Conservation (phyloP, 2,113 vertebrate genomes). For the Sander vitreus region DNA sequence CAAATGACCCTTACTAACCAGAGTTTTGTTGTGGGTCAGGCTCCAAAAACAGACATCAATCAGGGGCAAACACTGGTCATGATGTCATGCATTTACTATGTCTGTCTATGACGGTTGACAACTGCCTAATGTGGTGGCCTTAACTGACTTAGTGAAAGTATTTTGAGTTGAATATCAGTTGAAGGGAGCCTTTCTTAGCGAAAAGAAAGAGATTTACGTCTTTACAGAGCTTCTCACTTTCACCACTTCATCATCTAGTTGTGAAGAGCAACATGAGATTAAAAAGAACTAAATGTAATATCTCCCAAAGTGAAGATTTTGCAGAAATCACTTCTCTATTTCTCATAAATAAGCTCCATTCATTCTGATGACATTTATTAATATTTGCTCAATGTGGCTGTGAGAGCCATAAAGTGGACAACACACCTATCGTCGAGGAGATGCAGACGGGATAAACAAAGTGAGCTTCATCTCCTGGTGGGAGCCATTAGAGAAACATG, state of each 20-base stretch:
- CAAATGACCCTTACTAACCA: conserved; percentile 19
- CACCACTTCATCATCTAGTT: not conserved
- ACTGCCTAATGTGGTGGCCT: not conserved
- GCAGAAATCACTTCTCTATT: conserved; percentile 1
- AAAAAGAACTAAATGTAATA: conserved; percentile 17
- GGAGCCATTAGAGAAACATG: conserved; percentile 48
- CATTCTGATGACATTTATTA: conserved; percentile 31
- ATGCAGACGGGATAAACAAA: conserved; percentile 53
- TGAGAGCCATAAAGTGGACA: conserved; percentile 28
- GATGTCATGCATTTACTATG: conserved; percentile 49
- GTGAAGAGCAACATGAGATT: conserved; percentile 7
- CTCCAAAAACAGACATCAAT: conserved; percentile 53
- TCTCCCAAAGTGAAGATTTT: not conserved
- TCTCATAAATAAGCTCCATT: conserved; percentile 23
- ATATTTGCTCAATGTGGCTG: conserved; percentile 30
- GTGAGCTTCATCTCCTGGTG: conserved; percentile 44
- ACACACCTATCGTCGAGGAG: conserved; percentile 18
- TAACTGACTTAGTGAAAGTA: conserved; percentile 26
- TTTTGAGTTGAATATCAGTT: conserved; percentile 9
- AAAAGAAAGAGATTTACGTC: conserved; percentile 16
- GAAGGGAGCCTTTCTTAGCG: not conserved
- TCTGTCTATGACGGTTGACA: not conserved
- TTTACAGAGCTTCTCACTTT: conserved; percentile 15
- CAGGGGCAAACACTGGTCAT: conserved; percentile 2
- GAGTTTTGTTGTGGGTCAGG: conserved; percentile 43